Conservation (phyloP, 2,797 vertebrate species). For the Girardinus metallicus region DNA sequence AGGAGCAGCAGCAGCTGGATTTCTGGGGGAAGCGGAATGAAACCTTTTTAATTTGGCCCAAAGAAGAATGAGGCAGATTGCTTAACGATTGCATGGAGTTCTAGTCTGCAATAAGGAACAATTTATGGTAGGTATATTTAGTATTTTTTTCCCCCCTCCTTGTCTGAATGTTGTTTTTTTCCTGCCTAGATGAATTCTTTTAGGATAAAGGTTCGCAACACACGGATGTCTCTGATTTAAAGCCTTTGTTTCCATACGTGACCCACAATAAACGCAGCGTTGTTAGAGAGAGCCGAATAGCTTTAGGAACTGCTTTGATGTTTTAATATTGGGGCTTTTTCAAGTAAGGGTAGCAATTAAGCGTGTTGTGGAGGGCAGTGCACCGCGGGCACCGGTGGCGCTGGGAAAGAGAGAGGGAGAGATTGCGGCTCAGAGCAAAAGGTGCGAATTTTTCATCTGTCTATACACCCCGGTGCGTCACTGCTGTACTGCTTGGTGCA, state of each 20-base stretch:
- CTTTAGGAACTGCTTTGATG: slow-evolving; percentile 78
- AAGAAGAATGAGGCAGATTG: slow-evolving; percentile 72
- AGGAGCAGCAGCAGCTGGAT: slow-evolving; percentile 64
- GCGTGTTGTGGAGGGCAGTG: slow-evolving; percentile 63
- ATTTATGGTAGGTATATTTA: slow-evolving; percentile 84
- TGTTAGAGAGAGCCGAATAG: slow-evolving; percentile 66
- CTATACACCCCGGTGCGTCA: slow-evolving; percentile 68
- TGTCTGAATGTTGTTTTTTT: slow-evolving; percentile 10
- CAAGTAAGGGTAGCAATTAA: slow-evolving; percentile 75
- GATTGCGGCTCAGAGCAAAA: slow-evolving; percentile 68
- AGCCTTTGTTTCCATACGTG: slow-evolving; percentile 70
- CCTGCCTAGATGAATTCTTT: slow-evolving; percentile 4
- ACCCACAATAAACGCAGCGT: slow-evolving; percentile 75
- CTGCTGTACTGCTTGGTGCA: slow-evolving; percentile 61
- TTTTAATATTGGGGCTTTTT: slow-evolving; percentile 70
- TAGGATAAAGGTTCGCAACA: slow-evolving; percentile 11
- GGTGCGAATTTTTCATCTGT: slow-evolving; percentile 73
- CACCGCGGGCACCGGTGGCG: slow-evolving; percentile 63
- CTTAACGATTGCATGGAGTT: slow-evolving; percentile 81
- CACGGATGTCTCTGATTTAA: slow-evolving; percentile 48
- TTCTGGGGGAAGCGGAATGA: slow-evolving; percentile 72
- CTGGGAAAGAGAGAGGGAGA: slow-evolving; percentile 25
- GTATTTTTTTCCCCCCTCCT: not conserved
- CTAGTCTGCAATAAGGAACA: slow-evolving; percentile 79
- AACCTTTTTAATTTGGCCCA: slow-evolving; percentile 72